These are phyloP conservation scores for Luehdorfia chinensis DNA, from an alignment of 1,140 invertebrate species.

Conservation along the genomic window DNA sequence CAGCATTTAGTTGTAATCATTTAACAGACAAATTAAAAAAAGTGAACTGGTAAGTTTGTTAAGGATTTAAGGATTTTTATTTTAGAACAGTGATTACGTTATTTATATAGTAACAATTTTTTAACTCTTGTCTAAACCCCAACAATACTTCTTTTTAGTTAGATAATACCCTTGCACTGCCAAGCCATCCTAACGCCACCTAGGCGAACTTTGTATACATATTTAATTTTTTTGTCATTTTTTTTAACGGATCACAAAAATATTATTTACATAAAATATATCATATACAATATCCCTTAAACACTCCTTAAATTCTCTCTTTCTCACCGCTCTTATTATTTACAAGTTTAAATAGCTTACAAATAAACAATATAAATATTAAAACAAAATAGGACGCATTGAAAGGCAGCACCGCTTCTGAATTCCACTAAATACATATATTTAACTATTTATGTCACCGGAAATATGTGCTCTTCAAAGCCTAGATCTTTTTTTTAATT, in stretches of 20 bases:
- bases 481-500: background rate
- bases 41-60: too few species aligned
- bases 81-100: background rate
- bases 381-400: constrained; percentile 51
- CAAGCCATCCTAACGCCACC: constrained; percentile 9
- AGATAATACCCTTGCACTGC: constrained; percentile 5
- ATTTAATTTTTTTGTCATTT: constrained; percentile 54
- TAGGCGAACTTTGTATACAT: constrained; percentile 19
- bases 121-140: background rate
- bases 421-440: constrained; percentile 13
- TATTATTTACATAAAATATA: constrained; percentile 62
- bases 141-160: too few species aligned
- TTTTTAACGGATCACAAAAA: constrained; percentile 59
- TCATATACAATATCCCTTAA: constrained; percentile 49
- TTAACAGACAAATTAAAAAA: too few species aligned
- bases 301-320: constrained; percentile 45
- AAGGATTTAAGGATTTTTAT: too few species aligned
- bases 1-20: too few species aligned
- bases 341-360: constrained; percentile 70
- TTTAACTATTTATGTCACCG: constrained; percentile 8
- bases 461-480: background rate
- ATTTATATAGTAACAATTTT: background rate
- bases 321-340: constrained; percentile 57
- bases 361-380: constrained; percentile 68
- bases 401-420: constrained; percentile 32